Conservation (phyloP, 2,113 vertebrate species). For the Rostratula benghalensis region DNA sequence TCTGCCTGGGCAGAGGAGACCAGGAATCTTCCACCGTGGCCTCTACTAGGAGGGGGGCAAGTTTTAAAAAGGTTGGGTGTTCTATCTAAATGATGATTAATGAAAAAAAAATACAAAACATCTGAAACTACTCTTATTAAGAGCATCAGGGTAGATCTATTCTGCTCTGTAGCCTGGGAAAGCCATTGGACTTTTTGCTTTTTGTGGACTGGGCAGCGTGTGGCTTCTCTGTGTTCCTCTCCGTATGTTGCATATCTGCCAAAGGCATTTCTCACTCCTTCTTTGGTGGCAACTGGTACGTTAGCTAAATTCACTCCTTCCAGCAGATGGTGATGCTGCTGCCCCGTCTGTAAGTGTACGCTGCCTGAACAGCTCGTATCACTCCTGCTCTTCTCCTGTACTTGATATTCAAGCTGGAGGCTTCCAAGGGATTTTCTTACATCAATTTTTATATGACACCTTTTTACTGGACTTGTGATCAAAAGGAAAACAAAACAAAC, state of each 20-base stretch:
- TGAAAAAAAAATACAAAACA: background rate
- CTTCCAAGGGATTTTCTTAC: conserved; percentile 64
- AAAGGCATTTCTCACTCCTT: conserved; percentile 51
- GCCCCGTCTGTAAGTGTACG: background rate
- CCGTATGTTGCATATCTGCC: background rate
- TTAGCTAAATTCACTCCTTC: conserved; percentile 6
- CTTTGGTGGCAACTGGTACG: conserved; percentile 25
- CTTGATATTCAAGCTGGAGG: conserved; percentile 20
- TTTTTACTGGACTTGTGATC: conserved; percentile 36
- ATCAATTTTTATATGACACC: conserved; percentile 5
- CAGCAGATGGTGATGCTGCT: conserved; percentile 58
- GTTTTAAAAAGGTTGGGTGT: background rate
- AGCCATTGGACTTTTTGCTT: background rate
- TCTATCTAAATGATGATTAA: background rate
- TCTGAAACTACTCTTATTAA: background rate
- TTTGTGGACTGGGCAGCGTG: background rate
- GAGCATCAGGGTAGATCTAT: background rate
- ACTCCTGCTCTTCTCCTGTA: conserved; percentile 1
- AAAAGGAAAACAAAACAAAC: conserved; percentile 38
- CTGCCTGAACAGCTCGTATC: conserved; percentile 5
- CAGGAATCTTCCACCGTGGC: background rate
- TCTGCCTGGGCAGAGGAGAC: background rate
- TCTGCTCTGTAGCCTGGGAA: background rate
- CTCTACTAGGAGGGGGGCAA: background rate
- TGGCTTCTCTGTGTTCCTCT: background rate